These are phyloP conservation scores for Myopa testacea DNA, from an alignment of 2,888 invertebrate genomes.

Conservation along the genomic window DNA sequence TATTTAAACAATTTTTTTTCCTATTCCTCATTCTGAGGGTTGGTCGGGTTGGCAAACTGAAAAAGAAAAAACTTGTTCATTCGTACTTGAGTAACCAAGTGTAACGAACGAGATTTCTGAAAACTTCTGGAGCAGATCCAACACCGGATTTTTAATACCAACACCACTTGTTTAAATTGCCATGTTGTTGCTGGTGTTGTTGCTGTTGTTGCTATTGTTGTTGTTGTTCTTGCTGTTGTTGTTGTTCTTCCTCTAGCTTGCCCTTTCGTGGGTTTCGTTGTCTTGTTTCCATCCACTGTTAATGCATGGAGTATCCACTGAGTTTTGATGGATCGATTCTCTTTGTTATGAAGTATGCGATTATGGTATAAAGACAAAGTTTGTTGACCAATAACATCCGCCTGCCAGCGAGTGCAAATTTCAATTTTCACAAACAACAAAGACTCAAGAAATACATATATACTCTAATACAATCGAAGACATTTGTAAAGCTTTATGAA, in stretches of 20 bases:
- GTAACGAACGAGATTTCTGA: slow-evolving; percentile 67
- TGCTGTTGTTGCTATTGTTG: background rate
- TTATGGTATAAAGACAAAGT: slow-evolving; percentile 2
- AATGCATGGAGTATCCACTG: background rate
- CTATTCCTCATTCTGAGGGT: background rate
- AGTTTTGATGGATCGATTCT: slow-evolving; percentile 30
- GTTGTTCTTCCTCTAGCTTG: background rate
- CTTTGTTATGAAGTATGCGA: slow-evolving; percentile 26
- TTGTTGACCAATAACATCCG: slow-evolving; percentile 38
- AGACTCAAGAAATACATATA: background rate
- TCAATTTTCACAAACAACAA: background rate
- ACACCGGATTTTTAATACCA: slow-evolving; percentile 56
- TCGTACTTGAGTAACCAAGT: slow-evolving; percentile 66
- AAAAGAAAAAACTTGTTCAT: background rate
- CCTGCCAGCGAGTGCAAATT: slow-evolving; percentile 3
- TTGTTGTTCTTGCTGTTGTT: background rate
- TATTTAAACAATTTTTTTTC: slow-evolving; percentile 4
- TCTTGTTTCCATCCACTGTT: background rate
- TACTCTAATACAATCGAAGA: too few relatives aligned
- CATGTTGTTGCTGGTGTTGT: background rate
- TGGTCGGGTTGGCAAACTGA: background rate
- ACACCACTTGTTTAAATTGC: slow-evolving; percentile 14
- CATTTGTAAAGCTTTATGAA: background rate
- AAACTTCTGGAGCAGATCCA: slow-evolving; percentile 68
- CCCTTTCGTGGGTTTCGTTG: background rate